Evolutionary conservation across 2,888 invertebrate genomes (phyloP).

Genomic region (Cryptophagus acutangulus): DNA sequence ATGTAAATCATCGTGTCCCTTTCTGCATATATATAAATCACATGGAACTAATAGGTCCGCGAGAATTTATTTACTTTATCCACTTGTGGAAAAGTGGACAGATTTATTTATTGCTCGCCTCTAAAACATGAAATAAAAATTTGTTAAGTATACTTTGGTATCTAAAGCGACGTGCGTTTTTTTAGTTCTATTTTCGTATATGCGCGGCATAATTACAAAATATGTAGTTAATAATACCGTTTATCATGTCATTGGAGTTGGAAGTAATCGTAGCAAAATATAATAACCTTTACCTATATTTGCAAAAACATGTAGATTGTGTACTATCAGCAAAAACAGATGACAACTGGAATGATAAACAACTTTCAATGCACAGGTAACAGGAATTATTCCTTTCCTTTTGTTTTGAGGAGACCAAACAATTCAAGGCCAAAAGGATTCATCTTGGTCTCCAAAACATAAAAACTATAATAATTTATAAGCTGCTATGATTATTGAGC

Average conservation of each 20-base stretch:
- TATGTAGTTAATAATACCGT: conserved; percentile 16
- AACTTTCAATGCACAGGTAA: background rate
- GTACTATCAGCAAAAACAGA: conserved; percentile 3
- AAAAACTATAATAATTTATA: conserved; percentile 14
- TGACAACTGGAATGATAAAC: conserved; percentile 6
- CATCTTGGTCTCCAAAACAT: background rate
- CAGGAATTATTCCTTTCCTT: background rate
- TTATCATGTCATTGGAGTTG: conserved; percentile 14
- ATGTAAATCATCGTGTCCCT: conserved; percentile 28
- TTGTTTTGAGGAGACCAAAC: background rate
- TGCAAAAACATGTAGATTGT: conserved; percentile 8
- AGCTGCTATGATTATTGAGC: conserved; percentile 23
- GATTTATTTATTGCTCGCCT: conserved; percentile 20
- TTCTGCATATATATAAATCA: conserved; percentile 23
- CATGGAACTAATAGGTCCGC: conserved; percentile 20
- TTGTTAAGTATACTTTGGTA: conserved; percentile 24
- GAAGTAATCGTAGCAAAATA: conserved; percentile 10
- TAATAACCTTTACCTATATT: conserved; percentile 10
- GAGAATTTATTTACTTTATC: conserved; percentile 25
- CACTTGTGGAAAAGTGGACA: conserved; percentile 20
- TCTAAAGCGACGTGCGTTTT: conserved; percentile 23
- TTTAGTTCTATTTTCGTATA: conserved; percentile 10
- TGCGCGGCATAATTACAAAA: conserved; percentile 13
- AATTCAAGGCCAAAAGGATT: no score
- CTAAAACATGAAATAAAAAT: conserved; percentile 21